phyloP scores from a whole-genome alignment of 2,797 vertebrate genomes.

The Amniataba percoides region DNA sequence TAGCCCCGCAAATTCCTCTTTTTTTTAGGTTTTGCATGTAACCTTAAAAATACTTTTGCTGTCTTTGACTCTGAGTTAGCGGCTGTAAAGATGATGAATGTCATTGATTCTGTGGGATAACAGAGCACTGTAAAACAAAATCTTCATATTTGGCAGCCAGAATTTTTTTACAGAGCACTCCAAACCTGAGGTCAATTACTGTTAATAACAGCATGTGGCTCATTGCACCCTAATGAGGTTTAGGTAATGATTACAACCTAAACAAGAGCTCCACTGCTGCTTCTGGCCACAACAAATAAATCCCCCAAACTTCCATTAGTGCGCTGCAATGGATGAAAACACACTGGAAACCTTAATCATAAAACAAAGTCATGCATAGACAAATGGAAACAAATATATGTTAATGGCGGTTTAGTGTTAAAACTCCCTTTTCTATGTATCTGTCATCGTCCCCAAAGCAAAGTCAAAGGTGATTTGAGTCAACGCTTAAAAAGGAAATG shows the following conservation, averaged over 20 bases:
- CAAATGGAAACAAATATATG: conserved; percentile 8
- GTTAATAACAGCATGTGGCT: conserved; percentile 72
- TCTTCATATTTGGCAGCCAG: conserved; percentile 70
- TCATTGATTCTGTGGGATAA: conserved; percentile 71
- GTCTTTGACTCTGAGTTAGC: conserved; percentile 31
- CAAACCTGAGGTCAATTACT: conserved; percentile 73
- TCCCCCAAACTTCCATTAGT: not conserved
- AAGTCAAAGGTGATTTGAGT: conserved; percentile 59
- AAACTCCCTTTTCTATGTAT: conserved; percentile 27
- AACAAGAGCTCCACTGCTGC: conserved; percentile 51
- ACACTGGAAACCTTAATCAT: conserved; percentile 19
- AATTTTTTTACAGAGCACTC: conserved; percentile 46
- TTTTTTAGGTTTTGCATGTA: conserved; percentile 24
- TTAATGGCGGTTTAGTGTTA: conserved; percentile 44
- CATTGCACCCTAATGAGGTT: conserved; percentile 75
- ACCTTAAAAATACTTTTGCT: conserved; percentile 51
- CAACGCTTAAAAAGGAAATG: conserved; percentile 58
- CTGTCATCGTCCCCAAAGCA: conserved; percentile 29
- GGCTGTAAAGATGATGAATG: conserved; percentile 79
- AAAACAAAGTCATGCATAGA: conserved; percentile 11
- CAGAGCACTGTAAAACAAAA: conserved; percentile 69
- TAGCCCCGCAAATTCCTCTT: conserved; percentile 12
- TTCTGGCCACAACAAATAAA: conserved; percentile 70
- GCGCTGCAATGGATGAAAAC: conserved; percentile 27
- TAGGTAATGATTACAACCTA: conserved; percentile 70